Conservation (phyloP, 2,888 invertebrate genomes). For the Dryobotodes eremita region DNA sequence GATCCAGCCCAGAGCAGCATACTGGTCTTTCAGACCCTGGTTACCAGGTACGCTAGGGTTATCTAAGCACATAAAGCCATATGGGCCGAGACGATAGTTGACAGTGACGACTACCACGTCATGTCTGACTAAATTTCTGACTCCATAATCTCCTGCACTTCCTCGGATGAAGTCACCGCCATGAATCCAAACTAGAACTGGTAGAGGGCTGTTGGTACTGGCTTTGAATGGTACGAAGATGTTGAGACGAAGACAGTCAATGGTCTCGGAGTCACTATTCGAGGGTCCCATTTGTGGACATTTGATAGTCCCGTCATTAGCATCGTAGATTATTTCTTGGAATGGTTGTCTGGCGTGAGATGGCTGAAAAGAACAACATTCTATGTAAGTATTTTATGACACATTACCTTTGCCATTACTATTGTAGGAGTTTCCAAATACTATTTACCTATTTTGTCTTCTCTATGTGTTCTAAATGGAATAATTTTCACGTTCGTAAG, state of each 20-base stretch:
- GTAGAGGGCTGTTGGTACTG: conserved; percentile 80
- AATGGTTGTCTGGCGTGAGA: conserved; percentile 76
- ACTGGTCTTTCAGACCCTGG: conserved; percentile 87
- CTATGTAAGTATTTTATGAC: background rate
- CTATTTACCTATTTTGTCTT: too few relatives aligned
- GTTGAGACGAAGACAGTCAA: conserved; percentile 93
- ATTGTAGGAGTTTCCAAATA: background rate
- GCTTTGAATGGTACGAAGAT: conserved; percentile 87
- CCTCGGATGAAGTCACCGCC: conserved; percentile 83
- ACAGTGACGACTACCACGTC: conserved; percentile 84
- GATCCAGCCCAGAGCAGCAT: conserved; percentile 83
- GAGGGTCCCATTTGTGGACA: conserved; percentile 80
- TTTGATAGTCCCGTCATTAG: conserved; percentile 78
- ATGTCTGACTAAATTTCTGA: conserved; percentile 80
- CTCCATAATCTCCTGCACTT: conserved; percentile 78
- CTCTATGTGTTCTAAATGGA: too few relatives aligned
- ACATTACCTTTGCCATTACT: background rate
- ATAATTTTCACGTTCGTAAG: background rate
- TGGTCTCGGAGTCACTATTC: conserved; percentile 68
- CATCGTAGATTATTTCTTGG: conserved; percentile 80
- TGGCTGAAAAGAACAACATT: conserved; percentile 74
- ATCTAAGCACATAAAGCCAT: conserved; percentile 86
- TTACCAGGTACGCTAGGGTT: conserved; percentile 83
- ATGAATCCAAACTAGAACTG: conserved; percentile 86
- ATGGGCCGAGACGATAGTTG: conserved; percentile 86